These are phyloP conservation scores for Orius insidiosus DNA, from an alignment of 1,140 invertebrate genomes.

Conservation along the genomic window DNA sequence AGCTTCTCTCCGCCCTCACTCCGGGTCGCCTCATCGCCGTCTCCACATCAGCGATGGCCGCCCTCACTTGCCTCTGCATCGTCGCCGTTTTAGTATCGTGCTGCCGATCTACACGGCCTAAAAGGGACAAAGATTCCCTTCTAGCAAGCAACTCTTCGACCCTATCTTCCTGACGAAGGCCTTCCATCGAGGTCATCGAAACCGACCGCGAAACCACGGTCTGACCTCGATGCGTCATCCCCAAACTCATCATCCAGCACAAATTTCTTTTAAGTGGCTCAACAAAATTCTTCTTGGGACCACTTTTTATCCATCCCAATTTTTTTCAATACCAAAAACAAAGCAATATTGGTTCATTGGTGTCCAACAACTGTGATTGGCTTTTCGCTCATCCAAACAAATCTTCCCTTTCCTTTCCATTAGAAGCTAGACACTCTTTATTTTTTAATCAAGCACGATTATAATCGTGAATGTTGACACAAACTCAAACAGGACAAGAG, in stretches of 20 bases:
- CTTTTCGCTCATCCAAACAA: not conserved
- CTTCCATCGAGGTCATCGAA: constrained; percentile 75
- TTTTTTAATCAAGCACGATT: not conserved
- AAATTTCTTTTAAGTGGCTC: constrained; percentile 3
- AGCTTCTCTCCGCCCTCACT: constrained; percentile 24
- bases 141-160: constrained; percentile 30
- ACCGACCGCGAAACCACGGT: constrained; percentile 76
- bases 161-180: constrained; percentile 58
- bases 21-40: constrained; percentile 25
- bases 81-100: constrained; percentile 13
- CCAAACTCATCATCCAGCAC: too few species aligned
- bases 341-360: constrained; percentile 1
- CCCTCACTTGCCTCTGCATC: constrained; percentile 10
- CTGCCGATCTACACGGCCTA: constrained; percentile 30
- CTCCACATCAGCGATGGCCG: constrained; percentile 20
- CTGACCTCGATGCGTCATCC: constrained; percentile 26
- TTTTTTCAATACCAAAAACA: not conserved
- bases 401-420: constrained; percentile 2
- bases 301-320: not conserved
- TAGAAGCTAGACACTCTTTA: not conserved
- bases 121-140: constrained; percentile 38
- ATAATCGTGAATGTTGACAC: not conserved
- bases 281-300: not conserved
- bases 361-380: not conserved
- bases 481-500: not conserved